phyloP scores from a whole-genome alignment of 2,113 vertebrate species.

The Austrofundulus limnaeus region DNA sequence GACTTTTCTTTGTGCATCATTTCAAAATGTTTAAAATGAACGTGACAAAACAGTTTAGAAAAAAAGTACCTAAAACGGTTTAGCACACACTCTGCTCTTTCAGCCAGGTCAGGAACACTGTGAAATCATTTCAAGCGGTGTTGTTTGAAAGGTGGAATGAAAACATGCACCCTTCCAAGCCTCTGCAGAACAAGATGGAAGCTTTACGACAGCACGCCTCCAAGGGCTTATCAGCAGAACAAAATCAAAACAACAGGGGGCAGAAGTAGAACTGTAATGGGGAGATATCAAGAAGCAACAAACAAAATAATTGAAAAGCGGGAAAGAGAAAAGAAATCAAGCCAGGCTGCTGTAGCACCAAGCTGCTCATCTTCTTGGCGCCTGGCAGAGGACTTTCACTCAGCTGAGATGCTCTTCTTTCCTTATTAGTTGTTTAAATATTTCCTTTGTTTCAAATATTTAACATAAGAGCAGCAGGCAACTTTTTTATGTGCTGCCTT shows the following conservation, averaged over 20 bases:
- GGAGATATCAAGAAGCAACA: conserved; percentile 7
- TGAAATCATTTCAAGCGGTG: conserved; percentile 3
- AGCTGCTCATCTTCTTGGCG: conserved; percentile 63
- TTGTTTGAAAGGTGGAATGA: conserved; percentile 7
- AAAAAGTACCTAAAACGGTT: conserved; percentile 16
- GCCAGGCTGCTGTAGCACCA: conserved; percentile 38
- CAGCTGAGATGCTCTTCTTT: conserved; percentile 46
- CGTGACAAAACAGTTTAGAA: not conserved
- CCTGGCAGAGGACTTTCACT: conserved; percentile 27
- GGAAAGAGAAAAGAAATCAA: conserved; percentile 35
- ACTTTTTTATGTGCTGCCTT: conserved; percentile 47
- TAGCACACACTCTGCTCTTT: not conserved
- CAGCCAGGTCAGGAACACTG: not conserved
- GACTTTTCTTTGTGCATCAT: not conserved
- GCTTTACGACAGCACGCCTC: conserved; percentile 7
- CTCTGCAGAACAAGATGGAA: conserved; percentile 10
- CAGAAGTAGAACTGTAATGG: conserved; percentile 14
- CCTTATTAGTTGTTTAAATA: conserved; percentile 18
- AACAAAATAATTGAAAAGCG: conserved; percentile 6
- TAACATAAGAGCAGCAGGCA: conserved; percentile 49
- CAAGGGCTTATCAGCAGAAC: conserved; percentile 6
- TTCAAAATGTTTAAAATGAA: conserved; percentile 12
- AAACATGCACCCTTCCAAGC: not conserved
- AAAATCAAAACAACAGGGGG: conserved; percentile 34
- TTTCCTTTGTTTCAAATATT: conserved; percentile 57